Percentiles rank a stretch among this genome's conserved stretches.
These are phyloP conservation scores for Machimus rusticus DNA, from an alignment of 2,888 invertebrate genomes.

Conservation along the genomic window DNA sequence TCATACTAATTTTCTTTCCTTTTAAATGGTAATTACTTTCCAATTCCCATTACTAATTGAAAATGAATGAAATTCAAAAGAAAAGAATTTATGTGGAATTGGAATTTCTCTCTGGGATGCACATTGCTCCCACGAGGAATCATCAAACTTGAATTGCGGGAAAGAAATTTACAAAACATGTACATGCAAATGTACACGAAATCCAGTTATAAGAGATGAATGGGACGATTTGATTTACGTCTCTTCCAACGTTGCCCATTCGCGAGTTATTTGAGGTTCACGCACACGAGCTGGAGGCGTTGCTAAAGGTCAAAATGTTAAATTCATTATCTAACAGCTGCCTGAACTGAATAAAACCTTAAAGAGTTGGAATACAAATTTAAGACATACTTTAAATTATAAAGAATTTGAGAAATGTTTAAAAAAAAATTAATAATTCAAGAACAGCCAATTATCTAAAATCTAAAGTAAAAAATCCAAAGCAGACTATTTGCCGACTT, in stretches of 20 bases:
- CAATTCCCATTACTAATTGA: not conserved
- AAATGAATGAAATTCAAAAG: not conserved
- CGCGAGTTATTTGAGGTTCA: not conserved
- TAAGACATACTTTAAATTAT: not conserved
- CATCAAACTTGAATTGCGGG: not conserved
- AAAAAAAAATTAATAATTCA: not conserved
- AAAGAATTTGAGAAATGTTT: not conserved
- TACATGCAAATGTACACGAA: no score
- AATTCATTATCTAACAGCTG: not conserved
- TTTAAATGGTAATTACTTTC: not conserved
- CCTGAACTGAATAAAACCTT: not conserved
- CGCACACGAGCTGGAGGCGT: not conserved
- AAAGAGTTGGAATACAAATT: not conserved
- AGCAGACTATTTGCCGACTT: not conserved
- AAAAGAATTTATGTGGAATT: no score
- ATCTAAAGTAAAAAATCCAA: not conserved
- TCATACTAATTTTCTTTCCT: not conserved
- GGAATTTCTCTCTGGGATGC: no score
- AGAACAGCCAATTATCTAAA: not conserved
- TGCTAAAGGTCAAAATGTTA: not conserved
- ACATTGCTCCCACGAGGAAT: not conserved
- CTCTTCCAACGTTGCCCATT: no score
- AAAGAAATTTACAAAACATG: not conserved
- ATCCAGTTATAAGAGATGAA: no score
- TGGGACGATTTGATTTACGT: no score